phyloP scores from a whole-genome alignment of 2,797 vertebrate species.

The Oryzias sinensis region DNA sequence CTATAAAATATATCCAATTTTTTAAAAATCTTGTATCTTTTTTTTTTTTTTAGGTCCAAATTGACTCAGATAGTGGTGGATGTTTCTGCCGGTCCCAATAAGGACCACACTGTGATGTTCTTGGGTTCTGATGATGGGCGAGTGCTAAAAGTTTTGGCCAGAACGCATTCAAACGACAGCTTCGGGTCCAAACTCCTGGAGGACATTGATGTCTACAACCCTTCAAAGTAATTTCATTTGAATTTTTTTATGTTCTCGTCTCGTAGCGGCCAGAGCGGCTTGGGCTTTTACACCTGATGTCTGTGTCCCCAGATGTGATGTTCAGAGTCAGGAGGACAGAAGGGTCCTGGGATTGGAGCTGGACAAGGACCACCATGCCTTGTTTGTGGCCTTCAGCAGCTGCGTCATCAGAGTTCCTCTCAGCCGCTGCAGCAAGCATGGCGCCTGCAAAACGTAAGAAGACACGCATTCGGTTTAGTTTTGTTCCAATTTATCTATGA shows the following conservation, averaged over 20 bases:
- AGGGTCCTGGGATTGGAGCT: constrained; percentile 87
- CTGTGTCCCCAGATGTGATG: constrained; percentile 77
- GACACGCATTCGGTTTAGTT: too few relatives aligned
- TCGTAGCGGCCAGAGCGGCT: too few relatives aligned
- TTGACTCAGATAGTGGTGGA: constrained; percentile 89
- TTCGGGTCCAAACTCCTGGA: constrained; percentile 87
- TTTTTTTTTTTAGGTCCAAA: constrained; percentile 78
- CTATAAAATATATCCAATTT: background rate
- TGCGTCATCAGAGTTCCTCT: constrained; percentile 88
- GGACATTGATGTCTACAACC: constrained; percentile 91
- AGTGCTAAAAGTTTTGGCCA: constrained; percentile 90
- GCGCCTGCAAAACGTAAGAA: constrained; percentile 85
- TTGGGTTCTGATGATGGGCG: constrained; percentile 91
- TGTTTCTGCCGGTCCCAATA: constrained; percentile 84
- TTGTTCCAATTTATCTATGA: too few relatives aligned
- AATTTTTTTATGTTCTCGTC: too few relatives aligned
- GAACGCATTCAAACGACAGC: constrained; percentile 80
- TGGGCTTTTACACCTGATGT: background rate
- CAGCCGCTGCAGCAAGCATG: constrained; percentile 86
- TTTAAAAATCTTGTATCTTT: background rate
- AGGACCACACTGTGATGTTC: constrained; percentile 90
- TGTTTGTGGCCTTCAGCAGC: constrained; percentile 90
- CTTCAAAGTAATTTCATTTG: constrained; percentile 72
- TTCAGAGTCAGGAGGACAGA: constrained; percentile 84
- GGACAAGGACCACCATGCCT: constrained; percentile 86